A percentile compares a stretch with the other conserved stretches of the same genome.
These are phyloP conservation scores for Sialia sialis DNA, from an alignment of 2,113 vertebrate species.

Conservation along the genomic window DNA sequence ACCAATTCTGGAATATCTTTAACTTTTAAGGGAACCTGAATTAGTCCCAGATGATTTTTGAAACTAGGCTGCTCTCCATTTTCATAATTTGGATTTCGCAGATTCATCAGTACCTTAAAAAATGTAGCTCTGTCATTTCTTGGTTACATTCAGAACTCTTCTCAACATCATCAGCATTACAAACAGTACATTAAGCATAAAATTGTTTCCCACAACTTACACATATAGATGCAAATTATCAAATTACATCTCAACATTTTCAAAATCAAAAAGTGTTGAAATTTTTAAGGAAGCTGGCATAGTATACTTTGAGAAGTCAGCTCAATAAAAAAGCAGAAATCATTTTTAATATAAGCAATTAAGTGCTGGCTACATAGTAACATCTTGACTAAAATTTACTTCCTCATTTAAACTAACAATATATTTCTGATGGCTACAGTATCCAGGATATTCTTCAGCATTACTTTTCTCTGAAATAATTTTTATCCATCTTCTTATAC, in stretches of 20 bases:
- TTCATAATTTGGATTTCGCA: slow-evolving; percentile 93
- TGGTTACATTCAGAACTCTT: not conserved
- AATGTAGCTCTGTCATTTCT: slow-evolving; percentile 42
- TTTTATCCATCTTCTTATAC: not conserved
- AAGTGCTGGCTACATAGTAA: not conserved
- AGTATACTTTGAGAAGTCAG: not conserved
- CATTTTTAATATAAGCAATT: not conserved
- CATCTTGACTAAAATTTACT: not conserved
- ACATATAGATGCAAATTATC: not conserved
- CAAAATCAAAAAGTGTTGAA: not conserved
- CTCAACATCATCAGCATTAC: not conserved
- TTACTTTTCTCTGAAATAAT: not conserved
- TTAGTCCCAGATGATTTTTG: slow-evolving; percentile 90
- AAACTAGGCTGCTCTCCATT: slow-evolving; percentile 81
- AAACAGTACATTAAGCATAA: not conserved
- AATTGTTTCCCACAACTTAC: not conserved
- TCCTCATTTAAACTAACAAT: not conserved
- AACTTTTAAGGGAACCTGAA: slow-evolving; percentile 89
- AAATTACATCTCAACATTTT: not conserved
- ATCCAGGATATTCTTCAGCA: not conserved
- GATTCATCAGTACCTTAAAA: slow-evolving; percentile 88
- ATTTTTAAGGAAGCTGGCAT: not conserved
- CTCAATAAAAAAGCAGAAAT: not conserved
- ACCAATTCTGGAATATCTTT: slow-evolving; percentile 90
- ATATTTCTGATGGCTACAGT: not conserved